Conservation (phyloP, 1,140 invertebrate species). For the Eumeta japonica region DNA sequence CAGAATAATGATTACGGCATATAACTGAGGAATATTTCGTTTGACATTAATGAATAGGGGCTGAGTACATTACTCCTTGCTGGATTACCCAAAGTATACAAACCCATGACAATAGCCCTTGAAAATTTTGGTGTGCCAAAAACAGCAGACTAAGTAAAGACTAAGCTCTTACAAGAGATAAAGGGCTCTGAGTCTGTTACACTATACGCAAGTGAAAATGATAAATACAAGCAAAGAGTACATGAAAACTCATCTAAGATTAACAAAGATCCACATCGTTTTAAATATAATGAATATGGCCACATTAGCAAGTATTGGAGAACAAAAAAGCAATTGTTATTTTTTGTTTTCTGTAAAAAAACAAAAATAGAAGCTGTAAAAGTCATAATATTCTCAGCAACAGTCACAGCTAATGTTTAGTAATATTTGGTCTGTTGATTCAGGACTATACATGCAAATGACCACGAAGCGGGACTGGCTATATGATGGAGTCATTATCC, state of each 20-base stretch:
- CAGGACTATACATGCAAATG: too few relatives aligned
- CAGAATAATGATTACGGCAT: too few relatives aligned
- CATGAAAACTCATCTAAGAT: background rate
- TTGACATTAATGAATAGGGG: too few relatives aligned
- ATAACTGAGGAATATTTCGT: too few relatives aligned
- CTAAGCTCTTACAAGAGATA: too few relatives aligned
- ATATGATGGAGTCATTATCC: conserved; percentile 1
- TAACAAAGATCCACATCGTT: background rate
- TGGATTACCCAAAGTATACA: background rate
- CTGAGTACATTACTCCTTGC: background rate
- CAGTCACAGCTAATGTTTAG: background rate
- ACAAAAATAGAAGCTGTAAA: too few relatives aligned
- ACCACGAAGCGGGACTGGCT: background rate
- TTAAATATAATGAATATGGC: conserved; percentile 1
- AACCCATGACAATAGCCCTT: background rate
- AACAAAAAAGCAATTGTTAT: background rate
- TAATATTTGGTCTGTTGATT: background rate
- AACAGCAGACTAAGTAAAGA: too few relatives aligned
- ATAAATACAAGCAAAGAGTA: background rate
- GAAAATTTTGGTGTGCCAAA: too few relatives aligned
- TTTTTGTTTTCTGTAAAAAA: too few relatives aligned
- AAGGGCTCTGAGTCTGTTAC: too few relatives aligned
- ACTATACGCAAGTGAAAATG: too few relatives aligned
- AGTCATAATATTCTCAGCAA: background rate
- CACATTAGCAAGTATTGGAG: background rate